A percentile compares a stretch with the other conserved stretches of the same genome.
Conservation (phyloP, 92 coral and sea anemone species). For the Bergia puertoricense region DNA sequence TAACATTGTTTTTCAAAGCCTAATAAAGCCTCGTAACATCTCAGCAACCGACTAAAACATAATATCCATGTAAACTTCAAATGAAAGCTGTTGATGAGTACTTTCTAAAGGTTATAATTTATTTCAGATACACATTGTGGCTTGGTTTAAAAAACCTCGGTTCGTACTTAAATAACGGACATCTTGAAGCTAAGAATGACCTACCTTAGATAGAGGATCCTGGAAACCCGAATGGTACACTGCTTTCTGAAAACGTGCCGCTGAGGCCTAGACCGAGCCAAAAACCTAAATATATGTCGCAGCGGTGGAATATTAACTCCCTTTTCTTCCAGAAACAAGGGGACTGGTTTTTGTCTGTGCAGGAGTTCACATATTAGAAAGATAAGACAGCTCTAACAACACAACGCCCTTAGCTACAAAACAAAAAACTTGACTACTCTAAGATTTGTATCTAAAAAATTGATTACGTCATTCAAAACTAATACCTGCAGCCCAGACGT, state of each 20-base stretch:
- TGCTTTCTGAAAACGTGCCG: not conserved
- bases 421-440: not conserved
- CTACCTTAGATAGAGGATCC: not conserved
- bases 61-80: not conserved
- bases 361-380: not conserved
- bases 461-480: not conserved
- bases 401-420: not conserved
- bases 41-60: not conserved
- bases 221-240: not conserved
- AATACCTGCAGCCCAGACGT: slow-evolving; percentile 18
- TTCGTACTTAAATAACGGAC: not conserved
- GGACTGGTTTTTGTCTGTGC: not conserved
- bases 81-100: not conserved
- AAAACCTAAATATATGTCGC: not conserved
- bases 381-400: not conserved
- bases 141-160: not conserved
- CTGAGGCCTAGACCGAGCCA: too few relatives aligned
- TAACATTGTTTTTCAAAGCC: not conserved
- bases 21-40: not conserved
- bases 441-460: not conserved
- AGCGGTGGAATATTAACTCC: not conserved
- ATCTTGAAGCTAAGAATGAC: not conserved
- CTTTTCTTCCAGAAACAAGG: slow-evolving; percentile 2
- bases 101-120: not conserved
- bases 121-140: not conserved